Conservation (phyloP, 2,888 invertebrate genomes). For the Protula sp. region DNA sequence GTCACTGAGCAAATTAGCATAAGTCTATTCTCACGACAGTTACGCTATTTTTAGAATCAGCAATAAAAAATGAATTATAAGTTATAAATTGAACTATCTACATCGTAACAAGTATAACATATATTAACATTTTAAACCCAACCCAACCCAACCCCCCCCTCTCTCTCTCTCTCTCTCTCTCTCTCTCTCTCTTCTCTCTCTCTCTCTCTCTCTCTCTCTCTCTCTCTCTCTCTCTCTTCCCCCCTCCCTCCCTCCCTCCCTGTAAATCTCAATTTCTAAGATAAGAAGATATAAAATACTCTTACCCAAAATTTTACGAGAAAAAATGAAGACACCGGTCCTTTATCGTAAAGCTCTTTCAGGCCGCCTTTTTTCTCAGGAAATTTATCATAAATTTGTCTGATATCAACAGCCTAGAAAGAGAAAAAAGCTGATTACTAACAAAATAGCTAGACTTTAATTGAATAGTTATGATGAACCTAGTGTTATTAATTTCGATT, state of each 20-base stretch:
- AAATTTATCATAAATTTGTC: constrained; percentile 98
- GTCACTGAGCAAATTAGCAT: too few species aligned
- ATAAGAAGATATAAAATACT: too few species aligned
- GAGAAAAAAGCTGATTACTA: constrained; percentile 2
- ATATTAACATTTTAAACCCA: too few species aligned
- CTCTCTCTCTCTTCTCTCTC: neutral
- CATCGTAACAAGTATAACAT: too few species aligned
- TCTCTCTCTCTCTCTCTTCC: neutral
- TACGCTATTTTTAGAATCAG: too few species aligned
- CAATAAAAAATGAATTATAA: too few species aligned
- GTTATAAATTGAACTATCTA: too few species aligned
- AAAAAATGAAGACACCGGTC: constrained; percentile 96
- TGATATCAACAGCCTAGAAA: constrained; percentile 83
- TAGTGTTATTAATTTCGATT: too few species aligned
- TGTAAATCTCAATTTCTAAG: constrained; percentile 43
- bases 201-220: constrained; percentile 1
- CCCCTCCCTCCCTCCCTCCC: constrained; percentile 1
- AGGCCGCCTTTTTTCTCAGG: constrained; percentile 97
- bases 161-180: neutral
- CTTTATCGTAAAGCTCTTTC: constrained; percentile 95
- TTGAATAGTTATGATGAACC: too few species aligned
- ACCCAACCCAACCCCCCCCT: neutral
- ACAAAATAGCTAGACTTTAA: too few species aligned
- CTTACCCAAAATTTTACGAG: constrained; percentile 94
- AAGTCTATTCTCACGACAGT: too few species aligned